Evolutionary conservation across 2,888 invertebrate species (phyloP).

Genomic region (Polydrusus tereticollis): DNA sequence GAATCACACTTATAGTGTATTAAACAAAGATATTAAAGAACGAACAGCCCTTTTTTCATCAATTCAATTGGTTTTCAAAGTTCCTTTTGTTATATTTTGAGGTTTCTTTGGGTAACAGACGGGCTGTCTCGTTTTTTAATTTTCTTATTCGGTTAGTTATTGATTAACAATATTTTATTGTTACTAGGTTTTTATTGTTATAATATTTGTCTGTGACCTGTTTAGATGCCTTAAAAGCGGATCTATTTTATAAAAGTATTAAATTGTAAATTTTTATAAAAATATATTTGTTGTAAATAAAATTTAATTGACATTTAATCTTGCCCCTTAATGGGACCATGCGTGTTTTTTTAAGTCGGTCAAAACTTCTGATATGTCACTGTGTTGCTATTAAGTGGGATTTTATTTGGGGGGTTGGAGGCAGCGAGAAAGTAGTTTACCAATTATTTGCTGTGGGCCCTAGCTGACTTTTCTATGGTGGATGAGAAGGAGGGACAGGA

Average conservation of each 20-base stretch:
- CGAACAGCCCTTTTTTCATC: not conserved
- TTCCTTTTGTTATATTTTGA: too few relatives aligned
- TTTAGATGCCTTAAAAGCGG: slow-evolving; percentile 61
- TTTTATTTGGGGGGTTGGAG: too few relatives aligned
- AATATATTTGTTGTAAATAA: slow-evolving; percentile 53
- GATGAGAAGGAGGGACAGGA: too few relatives aligned
- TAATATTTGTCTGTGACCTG: slow-evolving; percentile 59
- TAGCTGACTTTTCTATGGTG: too few relatives aligned
- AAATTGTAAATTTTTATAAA: slow-evolving; percentile 57
- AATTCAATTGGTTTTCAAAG: not conserved
- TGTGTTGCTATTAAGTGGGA: too few relatives aligned
- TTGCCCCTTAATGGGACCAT: too few relatives aligned
- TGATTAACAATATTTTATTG: slow-evolving; percentile 52
- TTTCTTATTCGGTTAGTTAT: slow-evolving; percentile 46
- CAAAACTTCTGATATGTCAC: too few relatives aligned
- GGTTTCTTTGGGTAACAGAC: too few relatives aligned
- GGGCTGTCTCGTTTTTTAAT: not conserved
- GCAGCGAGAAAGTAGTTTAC: too few relatives aligned
- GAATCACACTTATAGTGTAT: not conserved
- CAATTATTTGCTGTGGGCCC: too few relatives aligned
- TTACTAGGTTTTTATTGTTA: slow-evolving; percentile 54
- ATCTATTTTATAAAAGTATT: slow-evolving; percentile 58
- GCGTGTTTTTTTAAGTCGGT: too few relatives aligned
- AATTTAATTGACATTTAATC: slow-evolving; percentile 22
- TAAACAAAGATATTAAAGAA: not conserved